Evolutionary conservation across 2,797 vertebrate species (phyloP).

Genomic region (Chloroceryle amazona): DNA sequence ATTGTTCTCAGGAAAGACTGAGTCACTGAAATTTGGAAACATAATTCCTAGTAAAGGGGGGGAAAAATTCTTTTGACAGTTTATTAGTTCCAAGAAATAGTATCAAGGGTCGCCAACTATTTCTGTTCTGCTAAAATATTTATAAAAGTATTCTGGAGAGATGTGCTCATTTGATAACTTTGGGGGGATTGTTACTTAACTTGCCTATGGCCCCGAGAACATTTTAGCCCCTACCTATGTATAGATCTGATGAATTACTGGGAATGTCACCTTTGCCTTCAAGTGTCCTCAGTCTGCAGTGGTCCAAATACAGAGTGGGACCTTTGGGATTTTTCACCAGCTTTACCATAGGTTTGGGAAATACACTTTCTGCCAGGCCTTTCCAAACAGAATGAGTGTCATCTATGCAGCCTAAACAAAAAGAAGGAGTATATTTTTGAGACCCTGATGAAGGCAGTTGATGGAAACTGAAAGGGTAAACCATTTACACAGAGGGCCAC

Average conservation of each 20-base stretch:
- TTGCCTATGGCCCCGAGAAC: background rate
- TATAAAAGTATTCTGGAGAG: background rate
- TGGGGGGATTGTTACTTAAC: background rate
- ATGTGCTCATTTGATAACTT: background rate
- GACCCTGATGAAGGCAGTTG: background rate
- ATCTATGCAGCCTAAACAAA: background rate
- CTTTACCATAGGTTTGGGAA: background rate
- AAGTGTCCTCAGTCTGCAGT: background rate
- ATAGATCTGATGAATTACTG: background rate
- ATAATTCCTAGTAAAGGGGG: background rate
- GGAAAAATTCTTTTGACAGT: background rate
- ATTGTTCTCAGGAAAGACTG: background rate
- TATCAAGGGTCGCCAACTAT: background rate
- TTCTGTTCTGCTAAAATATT: constrained; percentile 27
- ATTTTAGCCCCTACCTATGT: background rate
- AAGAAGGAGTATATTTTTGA: background rate
- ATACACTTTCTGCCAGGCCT: background rate
- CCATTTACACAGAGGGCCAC: background rate
- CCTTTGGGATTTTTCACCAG: background rate
- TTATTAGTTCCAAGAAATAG: background rate
- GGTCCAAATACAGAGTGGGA: background rate
- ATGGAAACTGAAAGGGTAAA: background rate
- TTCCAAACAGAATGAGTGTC: background rate
- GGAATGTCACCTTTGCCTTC: background rate
- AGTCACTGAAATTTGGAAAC: background rate